These are phyloP conservation scores for Bothrops jararaca DNA, from an alignment of 2,113 vertebrate genomes.

Conservation along the genomic window DNA sequence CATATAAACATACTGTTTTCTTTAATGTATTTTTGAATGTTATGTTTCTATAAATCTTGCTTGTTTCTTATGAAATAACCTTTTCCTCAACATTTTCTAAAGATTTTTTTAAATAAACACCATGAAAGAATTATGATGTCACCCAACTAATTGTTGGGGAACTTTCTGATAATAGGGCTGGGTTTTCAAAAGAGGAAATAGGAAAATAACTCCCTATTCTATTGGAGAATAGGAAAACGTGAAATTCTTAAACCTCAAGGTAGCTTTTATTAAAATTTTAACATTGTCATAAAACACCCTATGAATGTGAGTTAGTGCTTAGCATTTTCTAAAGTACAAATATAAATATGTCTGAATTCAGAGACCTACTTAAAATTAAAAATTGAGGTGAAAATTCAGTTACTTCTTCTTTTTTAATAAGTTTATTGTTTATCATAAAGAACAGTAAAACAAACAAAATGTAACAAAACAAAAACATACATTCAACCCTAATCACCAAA, in stretches of 20 bases:
- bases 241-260: background rate
- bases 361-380: background rate
- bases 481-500: too few relatives aligned
- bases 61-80: background rate
- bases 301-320: background rate
- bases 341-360: background rate
- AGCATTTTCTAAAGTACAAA: background rate
- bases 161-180: background rate
- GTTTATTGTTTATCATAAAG: too few relatives aligned
- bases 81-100: background rate
- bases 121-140: background rate
- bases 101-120: too few relatives aligned
- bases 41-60: background rate
- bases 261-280: background rate
- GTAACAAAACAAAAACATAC: too few relatives aligned
- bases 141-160: background rate
- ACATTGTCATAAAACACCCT: too few relatives aligned
- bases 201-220: too few relatives aligned
- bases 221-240: background rate
- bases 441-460: too few relatives aligned
- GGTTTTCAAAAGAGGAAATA: background rate
- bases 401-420: too few relatives aligned
- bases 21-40: background rate
- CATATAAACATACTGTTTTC: background rate
- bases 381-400: background rate